These are phyloP conservation scores for Ibidorhyncha struthersii DNA, from an alignment of 2,113 vertebrate genomes.

Conservation along the genomic window DNA sequence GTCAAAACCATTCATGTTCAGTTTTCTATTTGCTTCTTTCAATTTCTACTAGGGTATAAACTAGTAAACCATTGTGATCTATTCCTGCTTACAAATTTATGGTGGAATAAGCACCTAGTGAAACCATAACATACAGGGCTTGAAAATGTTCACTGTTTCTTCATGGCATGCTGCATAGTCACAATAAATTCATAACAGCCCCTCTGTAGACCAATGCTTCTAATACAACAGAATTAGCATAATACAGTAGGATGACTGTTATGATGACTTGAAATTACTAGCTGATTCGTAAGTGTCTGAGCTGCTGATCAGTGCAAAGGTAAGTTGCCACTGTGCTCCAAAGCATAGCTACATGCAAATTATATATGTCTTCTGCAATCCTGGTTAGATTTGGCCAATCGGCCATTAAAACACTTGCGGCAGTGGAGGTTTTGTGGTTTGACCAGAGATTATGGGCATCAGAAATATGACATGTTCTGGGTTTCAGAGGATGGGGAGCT, in stretches of 20 bases:
- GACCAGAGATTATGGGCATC: neutral
- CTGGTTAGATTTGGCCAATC: neutral
- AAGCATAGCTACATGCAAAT: neutral
- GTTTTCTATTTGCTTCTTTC: neutral
- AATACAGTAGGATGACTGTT: neutral
- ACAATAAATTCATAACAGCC: neutral
- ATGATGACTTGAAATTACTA: neutral
- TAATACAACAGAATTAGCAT: neutral
- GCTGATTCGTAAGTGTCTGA: neutral
- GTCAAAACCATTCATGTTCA: neutral
- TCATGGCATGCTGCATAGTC: neutral
- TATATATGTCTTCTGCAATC: neutral
- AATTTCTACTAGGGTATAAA: neutral
- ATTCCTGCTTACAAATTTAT: neutral
- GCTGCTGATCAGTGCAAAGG: neutral
- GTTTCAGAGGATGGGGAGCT: neutral
- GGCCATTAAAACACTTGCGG: neutral
- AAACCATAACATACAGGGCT: neutral
- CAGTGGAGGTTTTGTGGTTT: neutral
- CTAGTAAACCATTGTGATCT: neutral
- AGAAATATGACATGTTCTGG: neutral
- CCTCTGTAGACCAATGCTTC: neutral
- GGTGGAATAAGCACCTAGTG: neutral
- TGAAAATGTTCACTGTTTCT: neutral
- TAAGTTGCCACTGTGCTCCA: neutral